phyloP scores from a whole-genome alignment of 2,888 invertebrate species.

The Bruchidius siliquastri region DNA sequence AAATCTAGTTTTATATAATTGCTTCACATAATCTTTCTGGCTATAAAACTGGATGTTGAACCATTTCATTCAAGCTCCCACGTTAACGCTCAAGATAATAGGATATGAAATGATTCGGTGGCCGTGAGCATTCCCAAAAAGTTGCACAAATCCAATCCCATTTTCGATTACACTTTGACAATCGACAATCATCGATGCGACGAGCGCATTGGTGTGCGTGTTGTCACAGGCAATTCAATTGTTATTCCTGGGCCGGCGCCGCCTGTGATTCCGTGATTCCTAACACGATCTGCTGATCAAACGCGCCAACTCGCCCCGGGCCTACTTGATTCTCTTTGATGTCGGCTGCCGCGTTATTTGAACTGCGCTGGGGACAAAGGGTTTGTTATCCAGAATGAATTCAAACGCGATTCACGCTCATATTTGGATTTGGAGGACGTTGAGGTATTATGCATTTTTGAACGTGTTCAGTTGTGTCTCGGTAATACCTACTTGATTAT shows the following conservation, averaged over 20 bases:
- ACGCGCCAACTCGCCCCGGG: conserved; percentile 31
- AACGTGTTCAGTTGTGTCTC: too few relatives aligned
- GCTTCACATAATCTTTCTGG: too few relatives aligned
- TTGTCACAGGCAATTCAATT: conserved; percentile 27
- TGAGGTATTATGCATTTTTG: neutral
- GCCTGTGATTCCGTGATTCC: conserved; percentile 36
- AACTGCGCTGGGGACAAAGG: neutral
- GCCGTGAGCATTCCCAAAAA: neutral
- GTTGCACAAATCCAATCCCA: neutral
- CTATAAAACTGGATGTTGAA: too few relatives aligned
- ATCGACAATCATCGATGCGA: neutral
- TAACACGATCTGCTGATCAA: conserved; percentile 38
- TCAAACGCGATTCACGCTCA: neutral
- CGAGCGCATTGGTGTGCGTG: conserved; percentile 6
- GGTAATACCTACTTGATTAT: too few relatives aligned
- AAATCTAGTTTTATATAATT: too few relatives aligned
- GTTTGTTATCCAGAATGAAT: neutral
- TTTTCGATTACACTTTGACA: neutral
- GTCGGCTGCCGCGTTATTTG: neutral
- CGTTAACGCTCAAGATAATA: neutral
- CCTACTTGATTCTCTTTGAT: conserved; percentile 33
- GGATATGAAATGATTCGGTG: neutral
- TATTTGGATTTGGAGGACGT: neutral
- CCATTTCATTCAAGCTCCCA: too few relatives aligned
- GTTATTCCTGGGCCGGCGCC: conserved; percentile 35